Conservation (phyloP, 2,888 invertebrate species). For the Aspidiotus destructor region DNA sequence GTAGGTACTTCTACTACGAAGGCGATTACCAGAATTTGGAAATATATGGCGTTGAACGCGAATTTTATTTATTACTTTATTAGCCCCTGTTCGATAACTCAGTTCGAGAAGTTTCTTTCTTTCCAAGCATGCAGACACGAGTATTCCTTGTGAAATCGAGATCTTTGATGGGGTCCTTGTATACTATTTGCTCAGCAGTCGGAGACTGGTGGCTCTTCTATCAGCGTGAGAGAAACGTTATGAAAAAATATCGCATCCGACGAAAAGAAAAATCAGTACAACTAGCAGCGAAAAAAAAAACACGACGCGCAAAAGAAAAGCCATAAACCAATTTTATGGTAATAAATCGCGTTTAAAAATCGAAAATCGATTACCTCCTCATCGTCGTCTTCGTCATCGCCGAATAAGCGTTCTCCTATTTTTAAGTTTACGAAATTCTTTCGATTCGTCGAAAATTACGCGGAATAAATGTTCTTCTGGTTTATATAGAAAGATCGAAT, state of each 20-base stretch:
- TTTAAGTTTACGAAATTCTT: conserved; percentile 17
- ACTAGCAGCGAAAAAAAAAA: neutral
- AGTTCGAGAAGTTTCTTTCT: conserved; percentile 1
- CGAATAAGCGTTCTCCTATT: neutral
- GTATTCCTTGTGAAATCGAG: too few species aligned
- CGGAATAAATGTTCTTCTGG: conserved; percentile 23
- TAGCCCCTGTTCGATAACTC: neutral
- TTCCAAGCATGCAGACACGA: too few species aligned
- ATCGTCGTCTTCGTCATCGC: neutral
- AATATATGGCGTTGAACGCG: neutral
- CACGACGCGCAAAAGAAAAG: conserved; percentile 7
- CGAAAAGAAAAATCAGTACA: neutral
- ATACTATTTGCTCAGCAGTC: too few species aligned
- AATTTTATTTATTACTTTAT: conserved; percentile 2
- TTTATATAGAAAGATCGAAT: conserved; percentile 3
- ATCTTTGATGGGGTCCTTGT: too few species aligned
- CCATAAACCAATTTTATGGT: conserved; percentile 30
- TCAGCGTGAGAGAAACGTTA: neutral
- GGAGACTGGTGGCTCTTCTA: too few species aligned
- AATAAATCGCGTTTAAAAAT: conserved; percentile 29
- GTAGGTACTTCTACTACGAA: too few species aligned
- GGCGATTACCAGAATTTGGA: too few species aligned
- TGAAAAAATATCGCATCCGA: neutral
- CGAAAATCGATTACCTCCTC: conserved; percentile 27
- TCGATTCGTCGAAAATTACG: conserved; percentile 30